Base-by-base conservation (phyloP, 1,140 invertebrate genomes). In the Pseudobourletiella spinata region DNA sequence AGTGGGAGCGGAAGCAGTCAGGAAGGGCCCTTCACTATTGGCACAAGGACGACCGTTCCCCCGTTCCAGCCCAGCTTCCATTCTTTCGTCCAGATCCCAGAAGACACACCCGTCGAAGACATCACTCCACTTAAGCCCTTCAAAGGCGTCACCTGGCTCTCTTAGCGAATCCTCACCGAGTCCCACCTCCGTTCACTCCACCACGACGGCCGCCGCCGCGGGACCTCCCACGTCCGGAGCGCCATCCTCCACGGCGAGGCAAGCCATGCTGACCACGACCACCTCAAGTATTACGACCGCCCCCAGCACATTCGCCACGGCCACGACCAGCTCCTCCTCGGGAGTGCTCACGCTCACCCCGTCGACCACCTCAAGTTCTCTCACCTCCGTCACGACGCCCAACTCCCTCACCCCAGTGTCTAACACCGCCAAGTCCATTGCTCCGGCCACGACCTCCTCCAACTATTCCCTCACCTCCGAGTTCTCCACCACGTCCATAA, bases 1-100 rank as follows among this genome's bases (percentile, higher is more conserved):
- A 74, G 72, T 69, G 73, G 73, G 70, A 73, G 73, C 70, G 73
- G 72, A 67, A 73, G 72, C 71, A 73, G 72, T 66, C 70, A 72
- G 66, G 70, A 72, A 70, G 71, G 71, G 71, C 46, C 71, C 70
- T 60, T 68, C 69, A 42, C 71, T 71, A 65, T 71, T 70, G 67
- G 68, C 61, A 69, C 65, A 61, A 68, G 64, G 63, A 35, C 63
- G 65, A 56, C 60, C 65, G 57, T 63, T 65, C 61, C 64, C 65
- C 59, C 64, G 64, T 61, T 67, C 66, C 54, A 66, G 68, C 62
- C 64, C 64, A 66, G 64, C 64, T 66, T 69, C 64, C 61, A 58
- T 57, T 66, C 67, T 69, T 66, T 69, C 63, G 64, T 64, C 67
- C 61, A 64, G 59, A 66, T 66, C 64, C 59, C 68, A 61, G 65